A percentile compares a stretch with the other conserved stretches of the same genome.
phyloP scores from a whole-genome alignment of 2,888 invertebrate species.

The Rambutsinella grinnellia region DNA sequence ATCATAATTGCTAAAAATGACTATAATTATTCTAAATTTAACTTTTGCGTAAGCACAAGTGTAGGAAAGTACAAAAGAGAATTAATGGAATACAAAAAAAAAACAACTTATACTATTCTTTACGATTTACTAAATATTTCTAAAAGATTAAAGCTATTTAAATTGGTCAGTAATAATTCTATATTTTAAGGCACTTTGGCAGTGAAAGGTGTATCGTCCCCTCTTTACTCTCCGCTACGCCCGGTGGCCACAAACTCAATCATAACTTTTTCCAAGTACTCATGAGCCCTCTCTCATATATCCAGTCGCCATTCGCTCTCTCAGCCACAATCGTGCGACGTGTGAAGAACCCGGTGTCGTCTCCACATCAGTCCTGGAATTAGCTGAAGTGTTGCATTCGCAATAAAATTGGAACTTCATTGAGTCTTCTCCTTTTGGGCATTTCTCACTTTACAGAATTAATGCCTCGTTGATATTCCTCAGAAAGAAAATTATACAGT shows the following conservation, averaged over 20 bases:
- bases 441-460: not conserved
- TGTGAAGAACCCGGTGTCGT: not conserved
- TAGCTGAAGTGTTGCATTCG: not conserved
- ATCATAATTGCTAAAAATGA: too few species aligned
- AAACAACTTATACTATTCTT: too few species aligned
- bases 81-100: not conserved
- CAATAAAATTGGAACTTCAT: not conserved
- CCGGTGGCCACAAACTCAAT: too few species aligned
- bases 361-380: not conserved
- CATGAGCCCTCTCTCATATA: constrained; percentile 28
- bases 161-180: too few species aligned
- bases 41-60: not conserved
- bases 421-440: too few species aligned
- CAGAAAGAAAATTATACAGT: not conserved
- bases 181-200: too few species aligned
- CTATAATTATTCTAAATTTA: not conserved
- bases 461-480: not conserved
- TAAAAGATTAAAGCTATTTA: too few species aligned
- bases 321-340: constrained; percentile 22
- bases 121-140: too few species aligned
- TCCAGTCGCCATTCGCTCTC: not conserved
- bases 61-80: not conserved
- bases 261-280: too few species aligned
- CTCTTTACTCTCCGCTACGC: too few species aligned
- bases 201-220: too few species aligned